Conservation (phyloP, 2,888 invertebrate species). For the Drosophila neotestacea region DNA sequence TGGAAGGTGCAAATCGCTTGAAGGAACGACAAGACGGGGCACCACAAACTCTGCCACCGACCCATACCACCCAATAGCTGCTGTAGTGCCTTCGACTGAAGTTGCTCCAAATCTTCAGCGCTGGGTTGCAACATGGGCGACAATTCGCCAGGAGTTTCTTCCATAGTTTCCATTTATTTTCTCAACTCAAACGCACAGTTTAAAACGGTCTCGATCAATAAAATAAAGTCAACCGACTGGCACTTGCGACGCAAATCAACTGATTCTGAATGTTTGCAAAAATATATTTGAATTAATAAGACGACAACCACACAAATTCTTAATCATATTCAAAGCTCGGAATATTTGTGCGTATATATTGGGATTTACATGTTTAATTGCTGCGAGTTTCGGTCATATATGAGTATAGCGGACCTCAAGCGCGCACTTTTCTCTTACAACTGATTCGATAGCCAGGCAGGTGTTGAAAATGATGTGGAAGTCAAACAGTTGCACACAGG, state of each 20-base stretch:
- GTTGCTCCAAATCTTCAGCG: conserved; percentile 62
- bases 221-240: conserved; percentile 58
- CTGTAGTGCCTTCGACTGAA: conserved; percentile 67
- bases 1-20: conserved; percentile 89
- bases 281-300: conserved; percentile 35
- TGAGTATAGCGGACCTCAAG: conserved; percentile 27
- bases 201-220: background rate
- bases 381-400: conserved; percentile 43
- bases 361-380: conserved; percentile 43
- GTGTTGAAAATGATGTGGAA: conserved; percentile 38
- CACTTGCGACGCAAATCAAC: conserved; percentile 59
- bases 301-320: conserved; percentile 30
- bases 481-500: conserved; percentile 49
- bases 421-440: conserved; percentile 47
- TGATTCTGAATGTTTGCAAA: conserved; percentile 61
- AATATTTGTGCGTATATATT: conserved; percentile 40
- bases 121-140: conserved; percentile 58
- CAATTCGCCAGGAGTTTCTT: conserved; percentile 45
- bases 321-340: conserved; percentile 56
- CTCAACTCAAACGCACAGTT: conserved; percentile 7
- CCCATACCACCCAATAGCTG: conserved; percentile 87
- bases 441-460: conserved; percentile 45
- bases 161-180: conserved; percentile 48
- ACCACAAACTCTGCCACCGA: conserved; percentile 87
- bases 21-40: conserved; percentile 87